These are phyloP conservation scores for Eublepharis macularius DNA, from an alignment of 2,113 vertebrate species.

Conservation along the genomic window DNA sequence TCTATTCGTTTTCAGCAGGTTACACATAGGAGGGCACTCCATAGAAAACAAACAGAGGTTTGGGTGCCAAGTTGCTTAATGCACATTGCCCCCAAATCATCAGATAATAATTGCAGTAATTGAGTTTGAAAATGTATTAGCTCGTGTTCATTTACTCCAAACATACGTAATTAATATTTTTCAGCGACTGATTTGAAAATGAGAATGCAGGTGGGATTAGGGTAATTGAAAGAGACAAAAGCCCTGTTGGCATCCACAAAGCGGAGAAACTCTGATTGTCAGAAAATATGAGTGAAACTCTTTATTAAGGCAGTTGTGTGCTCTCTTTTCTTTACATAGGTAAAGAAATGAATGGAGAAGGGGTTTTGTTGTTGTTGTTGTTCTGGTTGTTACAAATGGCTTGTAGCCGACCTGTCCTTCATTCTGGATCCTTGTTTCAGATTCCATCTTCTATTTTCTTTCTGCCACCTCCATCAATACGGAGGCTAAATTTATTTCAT, in stretches of 20 bases:
- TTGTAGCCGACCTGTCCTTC: background rate
- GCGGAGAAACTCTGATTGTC: conserved; percentile 18
- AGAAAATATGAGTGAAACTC: background rate
- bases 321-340: rapidly evolving
- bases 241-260: conserved; percentile 19
- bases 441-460: background rate
- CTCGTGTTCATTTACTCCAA: conserved; percentile 63
- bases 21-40: background rate
- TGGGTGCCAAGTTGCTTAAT: background rate
- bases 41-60: background rate
- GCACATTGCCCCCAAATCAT: conserved; percentile 14
- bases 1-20: background rate
- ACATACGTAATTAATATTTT: conserved; percentile 65
- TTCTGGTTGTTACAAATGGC: background rate
- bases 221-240: conserved; percentile 54
- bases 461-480: background rate
- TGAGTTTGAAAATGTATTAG: conserved; percentile 67
- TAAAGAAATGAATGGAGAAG: background rate
- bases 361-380: background rate
- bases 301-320: background rate
- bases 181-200: conserved; percentile 51
- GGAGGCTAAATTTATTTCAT: background rate
- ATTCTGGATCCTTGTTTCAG: too few species aligned
- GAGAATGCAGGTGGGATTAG: conserved; percentile 51
- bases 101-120: conserved; percentile 60